Percentiles rank a stretch among this genome's conserved stretches.
These are phyloP conservation scores for Agrilus planipennis DNA, from an alignment of 1,140 invertebrate species.

Conservation along the genomic window DNA sequence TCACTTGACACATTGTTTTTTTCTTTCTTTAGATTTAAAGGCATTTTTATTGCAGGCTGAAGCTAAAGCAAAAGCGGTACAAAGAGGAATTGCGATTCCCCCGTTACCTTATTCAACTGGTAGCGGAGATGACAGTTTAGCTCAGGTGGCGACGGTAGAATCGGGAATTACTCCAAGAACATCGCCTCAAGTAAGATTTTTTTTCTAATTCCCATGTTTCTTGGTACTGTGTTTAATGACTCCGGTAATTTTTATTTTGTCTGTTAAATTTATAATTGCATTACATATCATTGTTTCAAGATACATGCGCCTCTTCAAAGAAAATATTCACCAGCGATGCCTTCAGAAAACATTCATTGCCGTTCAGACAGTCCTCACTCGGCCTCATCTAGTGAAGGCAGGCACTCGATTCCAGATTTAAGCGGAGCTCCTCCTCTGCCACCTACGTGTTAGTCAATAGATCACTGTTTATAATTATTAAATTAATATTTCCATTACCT, in stretches of 20 bases:
- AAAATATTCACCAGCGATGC: slow-evolving; percentile 48
- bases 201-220: no score
- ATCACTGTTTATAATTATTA: background rate
- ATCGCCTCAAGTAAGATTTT: slow-evolving; percentile 37
- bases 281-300: no score
- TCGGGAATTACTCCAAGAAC: slow-evolving; percentile 35
- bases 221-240: no score
- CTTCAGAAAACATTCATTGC: slow-evolving; percentile 39
- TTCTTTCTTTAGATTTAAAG: no score
- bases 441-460: slow-evolving; percentile 29
- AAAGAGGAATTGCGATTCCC: slow-evolving; percentile 45
- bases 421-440: slow-evolving; percentile 37
- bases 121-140: slow-evolving; percentile 33
- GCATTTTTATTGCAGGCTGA: no score
- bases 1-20: no score
- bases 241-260: no score
- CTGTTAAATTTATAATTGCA: no score
- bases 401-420: slow-evolving; percentile 33
- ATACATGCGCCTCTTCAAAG: slow-evolving; percentile 46
- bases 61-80: slow-evolving; percentile 58
- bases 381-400: slow-evolving; percentile 35
- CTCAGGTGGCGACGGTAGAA: slow-evolving; percentile 35
- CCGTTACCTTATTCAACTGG: slow-evolving; percentile 61
- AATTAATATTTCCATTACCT: background rate
- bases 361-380: slow-evolving; percentile 48